Evolutionary conservation across 2,797 vertebrate genomes (phyloP), one percentile per base, ranked within the genome.

Genomic region (Lemur catta): DNA sequence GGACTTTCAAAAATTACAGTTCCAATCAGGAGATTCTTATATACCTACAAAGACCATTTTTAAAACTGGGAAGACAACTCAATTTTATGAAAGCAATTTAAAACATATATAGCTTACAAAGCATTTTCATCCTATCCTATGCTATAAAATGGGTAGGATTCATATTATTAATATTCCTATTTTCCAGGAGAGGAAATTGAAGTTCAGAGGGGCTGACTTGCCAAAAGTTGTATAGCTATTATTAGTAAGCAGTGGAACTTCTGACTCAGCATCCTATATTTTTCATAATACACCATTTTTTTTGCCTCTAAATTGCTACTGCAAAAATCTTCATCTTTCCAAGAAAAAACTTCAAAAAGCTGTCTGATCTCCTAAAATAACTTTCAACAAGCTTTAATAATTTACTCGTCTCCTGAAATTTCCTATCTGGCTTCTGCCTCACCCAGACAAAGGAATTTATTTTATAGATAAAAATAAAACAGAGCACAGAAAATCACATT

Each of bases 1-100:
- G 14, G 46, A 72, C 61, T 74, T 93, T 48, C 43, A 93, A 67
- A 95, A 96, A 90, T 74, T 80, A 52, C 10, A 82, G 61, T 94
- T 80, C 71, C 22, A 85, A 26, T 61, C 35, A 48, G 63, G 65
- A 86, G 61, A 61, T 63, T 63, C 52, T 38, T 52, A 46, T 9
- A 43, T 67, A 94, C 80, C 18, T 84, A 50, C 18, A 96, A 82
- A 38, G 67, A 71, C 46, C 28, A 69, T 87, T 82, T 89, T 61
- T 79, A 67, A 95, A 88, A 79, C 18, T 28, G 35, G n/a, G 50
- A 82, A 85, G 84, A 57, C 24, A 90, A 89, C 38, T 91, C 61
- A 78, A 48, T 87, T 92, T 91, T 92, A 50, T 26, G 84, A 71
- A 81, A 78, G 67, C 50, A 75, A 91, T 71, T 84, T 69, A 91